Conservation (phyloP, 2,113 vertebrate species). For the Rhinogobius similis region DNA sequence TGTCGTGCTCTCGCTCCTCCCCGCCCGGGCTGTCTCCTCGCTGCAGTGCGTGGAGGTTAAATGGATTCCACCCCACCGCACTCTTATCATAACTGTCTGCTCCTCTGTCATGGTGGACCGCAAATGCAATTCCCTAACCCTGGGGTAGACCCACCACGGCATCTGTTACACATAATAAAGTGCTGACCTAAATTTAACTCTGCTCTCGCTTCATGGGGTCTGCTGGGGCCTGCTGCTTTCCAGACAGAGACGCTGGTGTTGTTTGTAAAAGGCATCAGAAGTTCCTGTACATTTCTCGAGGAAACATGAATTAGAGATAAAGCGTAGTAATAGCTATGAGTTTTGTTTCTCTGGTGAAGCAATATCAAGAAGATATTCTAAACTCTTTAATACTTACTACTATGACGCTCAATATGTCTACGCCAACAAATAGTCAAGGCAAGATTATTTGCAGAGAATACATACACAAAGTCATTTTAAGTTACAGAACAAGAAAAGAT, state of each 20-base stretch:
- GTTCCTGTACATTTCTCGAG: slow-evolving; percentile 18
- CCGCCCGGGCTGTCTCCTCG: slow-evolving; percentile 29
- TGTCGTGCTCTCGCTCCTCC: slow-evolving; percentile 27
- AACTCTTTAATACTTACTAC: not conserved
- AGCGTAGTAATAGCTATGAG: not conserved
- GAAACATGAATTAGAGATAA: slow-evolving; percentile 12
- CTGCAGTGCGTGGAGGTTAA: slow-evolving; percentile 59
- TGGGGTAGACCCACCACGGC: slow-evolving; percentile 48
- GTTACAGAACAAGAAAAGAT: too few relatives aligned
- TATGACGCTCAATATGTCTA: too few relatives aligned
- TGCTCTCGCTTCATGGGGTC: slow-evolving; percentile 37
- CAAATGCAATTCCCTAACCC: slow-evolving; percentile 70
- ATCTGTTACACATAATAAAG: slow-evolving; percentile 74
- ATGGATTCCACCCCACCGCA: slow-evolving; percentile 65
- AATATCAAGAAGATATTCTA: not conserved
- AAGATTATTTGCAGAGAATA: too few relatives aligned
- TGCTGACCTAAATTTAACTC: slow-evolving; percentile 72
- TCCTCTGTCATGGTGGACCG: slow-evolving; percentile 61
- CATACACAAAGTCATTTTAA: too few relatives aligned
- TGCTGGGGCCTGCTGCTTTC: slow-evolving; percentile 7
- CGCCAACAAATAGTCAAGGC: too few relatives aligned
- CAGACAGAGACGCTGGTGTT: slow-evolving; percentile 18
- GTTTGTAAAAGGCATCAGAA: slow-evolving; percentile 16
- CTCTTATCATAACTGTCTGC: slow-evolving; percentile 73
- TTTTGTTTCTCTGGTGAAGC: not conserved